Base-by-base conservation (phyloP, 2,113 vertebrate species). In the Prochilodus magdalenae region DNA sequence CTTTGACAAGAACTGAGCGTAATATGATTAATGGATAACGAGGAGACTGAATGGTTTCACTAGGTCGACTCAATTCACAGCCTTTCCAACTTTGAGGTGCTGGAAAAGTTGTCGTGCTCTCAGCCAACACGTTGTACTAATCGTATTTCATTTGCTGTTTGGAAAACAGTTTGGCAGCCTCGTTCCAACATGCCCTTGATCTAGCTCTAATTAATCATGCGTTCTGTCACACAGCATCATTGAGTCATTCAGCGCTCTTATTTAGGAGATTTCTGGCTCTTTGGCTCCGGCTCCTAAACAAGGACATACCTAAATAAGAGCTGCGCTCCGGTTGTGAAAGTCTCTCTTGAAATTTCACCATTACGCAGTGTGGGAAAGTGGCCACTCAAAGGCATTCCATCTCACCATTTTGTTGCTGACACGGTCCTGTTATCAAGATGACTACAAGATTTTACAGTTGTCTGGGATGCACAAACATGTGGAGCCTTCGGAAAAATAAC, bases 141-240 rank as follows among this genome's bases (percentile, higher is more conserved):
- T 75, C 47, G 70, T 44, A 77, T 65, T 85, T 75, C 60, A 77
- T 77, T 65, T 16, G 22, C 73, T 77, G 73, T 67, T 63, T 53
- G 55, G 30, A 71, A 81, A 81, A 85, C 78, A 81, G 10, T 85
- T 77, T 80, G 83, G 74, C 66, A 73, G 79, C 15, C 59, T 57
- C 62, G 57, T 30, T 77, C 81, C 73, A 81, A 73, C 79, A 73
- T 24, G 67, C 57, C 57, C 83, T 85, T 85, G 73, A 85, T 81
- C 66, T 77, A 4, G 29, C 62, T 59, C 15, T 59, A 22, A 77
- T 85, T 72, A 73, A 77, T 85, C 73, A 81, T 36, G 29, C 33
- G 14, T 71, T 66, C 84, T 75, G 84, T 85, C 80, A 85, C 76
- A 71, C 75, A 63, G 59, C 13, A 29, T 70, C 75, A 75, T n/a